A percentile compares a stretch with the other conserved stretches of the same genome.
phyloP scores from a whole-genome alignment of 2,113 vertebrate species.

The Eolophus roseicapilla region DNA sequence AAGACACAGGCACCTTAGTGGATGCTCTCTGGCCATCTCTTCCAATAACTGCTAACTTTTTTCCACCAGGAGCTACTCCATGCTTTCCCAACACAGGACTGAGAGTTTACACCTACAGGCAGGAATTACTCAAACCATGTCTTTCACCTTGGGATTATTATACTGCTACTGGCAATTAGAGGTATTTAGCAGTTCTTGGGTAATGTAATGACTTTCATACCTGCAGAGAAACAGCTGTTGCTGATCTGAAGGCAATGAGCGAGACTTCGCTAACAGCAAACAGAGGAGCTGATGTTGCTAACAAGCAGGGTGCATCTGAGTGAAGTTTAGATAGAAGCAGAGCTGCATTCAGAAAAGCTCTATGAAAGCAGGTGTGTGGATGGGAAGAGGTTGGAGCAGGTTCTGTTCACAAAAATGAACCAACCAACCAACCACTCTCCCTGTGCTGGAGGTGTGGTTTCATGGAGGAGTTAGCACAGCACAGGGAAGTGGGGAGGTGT shows the following conservation, averaged over 20 bases:
- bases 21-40: background rate
- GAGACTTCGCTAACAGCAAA: background rate
- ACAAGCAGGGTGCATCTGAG: background rate
- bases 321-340: background rate
- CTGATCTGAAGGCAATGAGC: background rate
- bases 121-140: background rate
- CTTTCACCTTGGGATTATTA: background rate
- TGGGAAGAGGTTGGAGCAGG: background rate
- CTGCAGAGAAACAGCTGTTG: background rate
- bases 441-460: background rate
- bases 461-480: background rate
- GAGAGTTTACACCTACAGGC: background rate
- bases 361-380: background rate
- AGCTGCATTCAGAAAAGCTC: background rate
- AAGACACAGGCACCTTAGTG: background rate
- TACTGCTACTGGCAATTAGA: background rate
- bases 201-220: background rate
- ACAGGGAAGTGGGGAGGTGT: background rate
- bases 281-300: background rate
- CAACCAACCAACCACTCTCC: too few species aligned
- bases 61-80: background rate
- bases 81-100: background rate
- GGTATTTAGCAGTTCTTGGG: background rate
- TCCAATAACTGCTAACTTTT: background rate
- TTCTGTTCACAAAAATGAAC: background rate